These are phyloP conservation scores for Tetraodon nigroviridis DNA, from an alignment of 2,113 vertebrate genomes.

Conservation along the genomic window DNA sequence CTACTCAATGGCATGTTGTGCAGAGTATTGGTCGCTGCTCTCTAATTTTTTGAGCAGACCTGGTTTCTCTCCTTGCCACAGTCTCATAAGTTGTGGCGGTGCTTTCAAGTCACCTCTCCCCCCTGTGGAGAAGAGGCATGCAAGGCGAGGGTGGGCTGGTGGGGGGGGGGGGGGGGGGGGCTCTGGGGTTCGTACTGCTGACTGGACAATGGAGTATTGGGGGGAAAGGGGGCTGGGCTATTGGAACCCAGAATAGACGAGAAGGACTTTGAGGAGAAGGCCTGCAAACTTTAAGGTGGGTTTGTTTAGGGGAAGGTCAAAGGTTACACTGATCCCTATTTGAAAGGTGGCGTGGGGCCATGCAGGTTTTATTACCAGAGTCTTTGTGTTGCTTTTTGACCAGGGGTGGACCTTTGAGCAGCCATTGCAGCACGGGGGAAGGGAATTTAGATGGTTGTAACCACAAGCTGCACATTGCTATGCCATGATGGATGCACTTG, in stretches of 20 bases:
- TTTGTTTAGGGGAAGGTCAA: conserved; percentile 33
- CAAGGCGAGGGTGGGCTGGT: conserved; percentile 23
- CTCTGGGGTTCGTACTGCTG: conserved; percentile 56
- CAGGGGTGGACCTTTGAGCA: conserved; percentile 3
- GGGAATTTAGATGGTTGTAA: conserved; percentile 23
- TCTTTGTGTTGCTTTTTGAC: conserved; percentile 52
- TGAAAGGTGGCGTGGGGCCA: conserved; percentile 51
- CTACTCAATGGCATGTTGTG: conserved; percentile 52
- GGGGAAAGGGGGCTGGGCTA: conserved; percentile 31
- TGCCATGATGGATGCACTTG: conserved; percentile 54
- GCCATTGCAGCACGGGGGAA: conserved; percentile 3
- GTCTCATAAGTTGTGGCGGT: conserved; percentile 25
- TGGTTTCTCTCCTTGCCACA: conserved; percentile 32
- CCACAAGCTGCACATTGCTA: conserved; percentile 37
- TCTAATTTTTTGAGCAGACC: conserved; percentile 67
- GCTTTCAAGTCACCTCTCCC: conserved; percentile 54
- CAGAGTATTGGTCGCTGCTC: conserved; percentile 43
- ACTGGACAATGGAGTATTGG: conserved; percentile 60
- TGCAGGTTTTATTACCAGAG: conserved; percentile 55
- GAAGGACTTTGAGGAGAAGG: conserved; percentile 10
- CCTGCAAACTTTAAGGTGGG: conserved; percentile 20
- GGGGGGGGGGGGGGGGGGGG: conserved; percentile 12
- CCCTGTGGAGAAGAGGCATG: conserved; percentile 53
- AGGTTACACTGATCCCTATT: conserved; percentile 61
- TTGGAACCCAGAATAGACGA: conserved; percentile 41